Conservation (phyloP, 2,113 vertebrate species). For the Lophura nycthemera region DNA sequence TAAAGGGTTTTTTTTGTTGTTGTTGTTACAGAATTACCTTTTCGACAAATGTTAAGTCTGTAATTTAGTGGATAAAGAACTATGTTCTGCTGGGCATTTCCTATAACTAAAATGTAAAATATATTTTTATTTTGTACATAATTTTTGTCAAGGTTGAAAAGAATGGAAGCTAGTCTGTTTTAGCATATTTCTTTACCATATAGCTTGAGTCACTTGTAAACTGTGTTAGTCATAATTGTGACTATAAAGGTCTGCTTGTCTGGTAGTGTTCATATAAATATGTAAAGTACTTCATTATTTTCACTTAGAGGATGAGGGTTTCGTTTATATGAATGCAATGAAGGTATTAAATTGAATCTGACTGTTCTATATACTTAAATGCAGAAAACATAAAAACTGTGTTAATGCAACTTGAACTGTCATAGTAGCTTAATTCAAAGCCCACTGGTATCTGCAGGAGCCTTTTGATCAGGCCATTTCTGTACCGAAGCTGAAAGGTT, state of each 20-base stretch:
- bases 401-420: conserved; percentile 1
- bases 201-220: conserved; percentile 62
- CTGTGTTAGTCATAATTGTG: conserved; percentile 51
- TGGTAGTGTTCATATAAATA: conserved; percentile 12
- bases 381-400: background rate
- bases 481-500: conserved; percentile 4
- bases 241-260: conserved; percentile 67
- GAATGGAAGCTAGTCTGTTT: conserved; percentile 39
- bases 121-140: background rate
- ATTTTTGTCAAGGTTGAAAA: conserved; percentile 44
- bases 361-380: conserved; percentile 17
- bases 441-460: background rate
- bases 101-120: conserved; percentile 20
- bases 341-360: background rate
- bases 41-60: background rate
- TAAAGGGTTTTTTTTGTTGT: rapidly evolving
- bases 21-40: background rate
- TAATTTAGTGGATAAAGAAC: background rate
- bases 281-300: conserved; percentile 9
- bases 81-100: conserved; percentile 22
- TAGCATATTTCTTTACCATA: conserved; percentile 57
- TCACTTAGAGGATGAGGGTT: background rate
- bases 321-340: background rate
- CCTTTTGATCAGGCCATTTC: background rate
- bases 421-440: conserved; percentile 16